Percentiles rank a stretch among this genome's conserved stretches.
phyloP scores from a whole-genome alignment of 2,888 invertebrate species.

The Ganaspis brasiliensis region DNA sequence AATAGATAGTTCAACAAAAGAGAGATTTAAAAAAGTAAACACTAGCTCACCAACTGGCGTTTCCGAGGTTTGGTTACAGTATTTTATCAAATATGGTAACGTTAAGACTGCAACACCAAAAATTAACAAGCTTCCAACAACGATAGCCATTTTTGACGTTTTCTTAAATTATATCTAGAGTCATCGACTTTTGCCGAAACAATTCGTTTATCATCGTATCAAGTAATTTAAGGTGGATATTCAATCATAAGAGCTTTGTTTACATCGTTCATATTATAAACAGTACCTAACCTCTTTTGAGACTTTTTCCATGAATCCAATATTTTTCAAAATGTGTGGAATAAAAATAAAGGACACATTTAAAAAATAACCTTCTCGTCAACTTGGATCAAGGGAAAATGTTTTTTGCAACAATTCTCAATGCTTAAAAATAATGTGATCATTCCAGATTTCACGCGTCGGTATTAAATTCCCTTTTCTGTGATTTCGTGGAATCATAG shows the following conservation, averaged over 20 bases:
- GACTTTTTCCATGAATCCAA: too few species aligned
- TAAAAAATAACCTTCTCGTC: not conserved
- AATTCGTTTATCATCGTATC: not conserved
- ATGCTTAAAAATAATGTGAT: conserved; percentile 19
- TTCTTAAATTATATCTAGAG: not conserved
- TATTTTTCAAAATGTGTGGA: too few species aligned
- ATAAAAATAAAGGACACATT: too few species aligned
- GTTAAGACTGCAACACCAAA: not conserved
- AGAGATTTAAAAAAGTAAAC: conserved; percentile 21
- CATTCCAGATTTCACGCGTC: not conserved
- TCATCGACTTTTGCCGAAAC: not conserved
- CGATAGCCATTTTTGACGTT: not conserved
- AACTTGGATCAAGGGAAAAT: not conserved
- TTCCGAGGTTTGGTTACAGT: conserved; percentile 15
- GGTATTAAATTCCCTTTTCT: not conserved
- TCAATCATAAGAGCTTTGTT: not conserved
- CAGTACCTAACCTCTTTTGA: too few species aligned
- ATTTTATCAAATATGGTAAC: not conserved
- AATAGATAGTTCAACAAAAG: not conserved
- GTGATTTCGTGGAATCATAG: conserved; percentile 18
- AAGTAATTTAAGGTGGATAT: conserved; percentile 14
- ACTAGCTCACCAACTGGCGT: conserved; percentile 10
- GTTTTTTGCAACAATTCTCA: not conserved
- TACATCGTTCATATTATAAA: not conserved
- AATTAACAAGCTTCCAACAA: conserved; percentile 2